These are phyloP conservation scores for Lepidochitona cinerea DNA, from an alignment of 2,888 invertebrate species.

Conservation along the genomic window DNA sequence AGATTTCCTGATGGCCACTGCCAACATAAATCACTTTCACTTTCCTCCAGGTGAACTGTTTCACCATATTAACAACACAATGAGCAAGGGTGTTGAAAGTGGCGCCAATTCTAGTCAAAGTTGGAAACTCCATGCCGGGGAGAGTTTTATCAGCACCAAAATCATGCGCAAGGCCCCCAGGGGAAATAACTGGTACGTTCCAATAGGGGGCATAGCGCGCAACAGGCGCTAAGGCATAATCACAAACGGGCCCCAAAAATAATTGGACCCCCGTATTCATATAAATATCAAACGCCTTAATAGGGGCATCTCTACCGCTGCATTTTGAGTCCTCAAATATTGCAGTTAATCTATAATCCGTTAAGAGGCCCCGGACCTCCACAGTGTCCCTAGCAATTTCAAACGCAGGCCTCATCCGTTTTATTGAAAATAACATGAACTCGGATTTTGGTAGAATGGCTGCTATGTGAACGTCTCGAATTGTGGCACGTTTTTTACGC, in stretches of 20 bases:
- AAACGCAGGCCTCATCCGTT: slow-evolving; percentile 44
- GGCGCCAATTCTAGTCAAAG: slow-evolving; percentile 53
- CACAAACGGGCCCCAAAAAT: slow-evolving; percentile 66
- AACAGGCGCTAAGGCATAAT: slow-evolving; percentile 87
- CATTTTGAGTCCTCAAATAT: slow-evolving; percentile 56
- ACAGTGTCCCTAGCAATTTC: slow-evolving; percentile 45
- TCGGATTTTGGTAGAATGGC: slow-evolving; percentile 16
- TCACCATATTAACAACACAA: slow-evolving; percentile 26
- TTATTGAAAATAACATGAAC: slow-evolving; percentile 43
- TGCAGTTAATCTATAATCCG: slow-evolving; percentile 29
- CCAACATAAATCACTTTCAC: slow-evolving; percentile 82
- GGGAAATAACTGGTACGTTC: slow-evolving; percentile 90
- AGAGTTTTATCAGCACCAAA: slow-evolving; percentile 50
- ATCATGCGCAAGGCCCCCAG: slow-evolving; percentile 66
- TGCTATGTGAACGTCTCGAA: slow-evolving; percentile 14
- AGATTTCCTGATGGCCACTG: slow-evolving; percentile 79
- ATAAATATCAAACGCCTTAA: slow-evolving; percentile 57
- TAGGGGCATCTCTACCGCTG: slow-evolving; percentile 47
- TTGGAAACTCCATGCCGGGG: slow-evolving; percentile 32
- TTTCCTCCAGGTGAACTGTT: slow-evolving; percentile 39
- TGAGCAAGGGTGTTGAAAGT: slow-evolving; percentile 43
- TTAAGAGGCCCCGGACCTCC: slow-evolving; percentile 20
- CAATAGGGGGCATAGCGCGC: slow-evolving; percentile 90
- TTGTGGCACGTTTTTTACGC: no score
- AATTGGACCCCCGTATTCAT: slow-evolving; percentile 31